A percentile compares a stretch with the other conserved stretches of the same genome.
These are phyloP conservation scores for Hypocryptadius cinnamomeus DNA, from an alignment of 2,113 vertebrate species.

Conservation along the genomic window DNA sequence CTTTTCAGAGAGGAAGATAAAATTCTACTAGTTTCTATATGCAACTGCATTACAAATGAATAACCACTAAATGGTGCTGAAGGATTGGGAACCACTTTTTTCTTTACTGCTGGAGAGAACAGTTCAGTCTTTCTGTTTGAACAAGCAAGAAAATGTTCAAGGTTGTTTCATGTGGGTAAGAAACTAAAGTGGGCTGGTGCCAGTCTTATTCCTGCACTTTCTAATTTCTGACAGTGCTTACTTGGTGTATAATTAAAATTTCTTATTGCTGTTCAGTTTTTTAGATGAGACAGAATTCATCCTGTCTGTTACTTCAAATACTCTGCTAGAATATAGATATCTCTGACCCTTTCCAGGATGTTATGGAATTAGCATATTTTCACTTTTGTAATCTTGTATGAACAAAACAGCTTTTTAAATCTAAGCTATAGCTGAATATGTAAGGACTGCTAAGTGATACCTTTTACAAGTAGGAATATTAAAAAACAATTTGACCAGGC, in stretches of 20 bases:
- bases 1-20: background rate
- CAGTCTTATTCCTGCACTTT: background rate
- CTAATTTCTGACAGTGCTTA: background rate
- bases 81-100: background rate
- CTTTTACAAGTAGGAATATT: background rate
- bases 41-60: background rate
- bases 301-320: background rate
- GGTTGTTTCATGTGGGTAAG: background rate
- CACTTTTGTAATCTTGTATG: background rate
- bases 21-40: background rate
- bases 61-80: conserved; percentile 55
- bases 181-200: background rate
- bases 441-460: background rate
- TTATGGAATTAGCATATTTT: background rate
- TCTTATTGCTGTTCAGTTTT: background rate
- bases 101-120: background rate
- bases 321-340: background rate
- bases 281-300: background rate
- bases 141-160: background rate
- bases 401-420: background rate
- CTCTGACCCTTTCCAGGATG: background rate
- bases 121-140: background rate
- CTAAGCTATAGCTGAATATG: background rate
- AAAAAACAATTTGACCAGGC: background rate
- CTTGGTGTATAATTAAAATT: background rate